Conservation (phyloP, 2,888 invertebrate species). For the Pachycephus smyrnensis region DNA sequence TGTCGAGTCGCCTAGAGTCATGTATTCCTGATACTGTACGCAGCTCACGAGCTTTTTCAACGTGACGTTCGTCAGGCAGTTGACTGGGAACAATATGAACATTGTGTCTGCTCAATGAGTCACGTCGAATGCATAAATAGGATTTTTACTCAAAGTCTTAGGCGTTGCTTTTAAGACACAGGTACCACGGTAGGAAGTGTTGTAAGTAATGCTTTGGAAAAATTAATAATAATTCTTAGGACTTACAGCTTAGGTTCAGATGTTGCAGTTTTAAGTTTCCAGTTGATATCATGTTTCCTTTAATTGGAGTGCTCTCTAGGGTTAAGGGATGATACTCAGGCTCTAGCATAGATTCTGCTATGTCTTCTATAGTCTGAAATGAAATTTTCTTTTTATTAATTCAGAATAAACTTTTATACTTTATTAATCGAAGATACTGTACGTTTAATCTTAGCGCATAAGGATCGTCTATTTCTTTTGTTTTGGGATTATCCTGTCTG, state of each 20-base stretch:
- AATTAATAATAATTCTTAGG: constrained; percentile 3
- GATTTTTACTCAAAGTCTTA: neutral
- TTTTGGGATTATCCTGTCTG: neutral
- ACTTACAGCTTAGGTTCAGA: constrained; percentile 61
- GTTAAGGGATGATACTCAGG: constrained; percentile 54
- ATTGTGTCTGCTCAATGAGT: constrained; percentile 11
- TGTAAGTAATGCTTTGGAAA: neutral
- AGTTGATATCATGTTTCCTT: constrained; percentile 47
- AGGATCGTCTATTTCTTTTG: neutral
- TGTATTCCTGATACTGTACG: constrained; percentile 48
- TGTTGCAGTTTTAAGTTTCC: constrained; percentile 59
- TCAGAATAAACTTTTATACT: neutral
- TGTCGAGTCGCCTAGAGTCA: constrained; percentile 37
- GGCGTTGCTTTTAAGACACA: neutral
- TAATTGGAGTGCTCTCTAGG: constrained; percentile 47
- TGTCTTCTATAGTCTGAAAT: neutral
- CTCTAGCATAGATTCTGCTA: neutral
- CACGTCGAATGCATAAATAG: constrained; percentile 14
- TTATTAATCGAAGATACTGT: neutral
- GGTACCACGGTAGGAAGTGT: neutral
- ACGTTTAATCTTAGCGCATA: neutral
- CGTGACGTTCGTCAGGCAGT: constrained; percentile 42
- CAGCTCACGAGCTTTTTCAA: constrained; percentile 40
- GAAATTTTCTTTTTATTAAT: neutral
- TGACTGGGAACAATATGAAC: constrained; percentile 40